phyloP scores from a whole-genome alignment of 37 sponge, comb jelly and placozoan genomes.

The Cliona cf. orientalis region DNA sequence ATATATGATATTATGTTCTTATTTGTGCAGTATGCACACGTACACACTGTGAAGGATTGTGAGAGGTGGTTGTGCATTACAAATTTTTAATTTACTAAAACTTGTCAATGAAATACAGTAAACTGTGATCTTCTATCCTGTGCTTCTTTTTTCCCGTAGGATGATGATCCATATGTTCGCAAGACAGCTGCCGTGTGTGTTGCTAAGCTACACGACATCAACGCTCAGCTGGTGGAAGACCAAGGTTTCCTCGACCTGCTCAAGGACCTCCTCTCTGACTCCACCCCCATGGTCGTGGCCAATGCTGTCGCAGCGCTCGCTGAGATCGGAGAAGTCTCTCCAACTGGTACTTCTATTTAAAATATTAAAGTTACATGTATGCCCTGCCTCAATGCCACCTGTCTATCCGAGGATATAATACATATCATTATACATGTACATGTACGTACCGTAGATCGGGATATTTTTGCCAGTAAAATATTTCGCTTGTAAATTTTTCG shows the following conservation, averaged over 20 bases:
- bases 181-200: conserved; percentile 99
- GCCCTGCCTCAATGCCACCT: no score
- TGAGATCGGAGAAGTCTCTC: conserved; percentile 92
- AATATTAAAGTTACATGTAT: no score
- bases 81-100: not conserved
- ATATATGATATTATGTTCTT: not conserved
- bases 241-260: conserved; percentile 98
- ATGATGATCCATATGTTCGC: conserved; percentile 99
- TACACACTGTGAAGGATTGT: no score
- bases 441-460: no score
- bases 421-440: no score
- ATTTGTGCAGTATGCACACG: no score
- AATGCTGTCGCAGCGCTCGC: conserved; percentile 97
- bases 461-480: no score
- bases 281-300: conserved; percentile 99
- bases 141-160: conserved; percentile 44
- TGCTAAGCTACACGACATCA: conserved; percentile 98
- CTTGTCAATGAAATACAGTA: not conserved
- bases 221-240: conserved; percentile 93
- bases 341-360: no score
- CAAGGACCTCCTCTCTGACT: conserved; percentile 95
- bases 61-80: no score
- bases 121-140: not conserved
- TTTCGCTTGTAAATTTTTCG: no score
- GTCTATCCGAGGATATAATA: not conserved